These are phyloP conservation scores for Stigmatopora nigra DNA, from an alignment of 2,113 vertebrate species.

Conservation along the genomic window DNA sequence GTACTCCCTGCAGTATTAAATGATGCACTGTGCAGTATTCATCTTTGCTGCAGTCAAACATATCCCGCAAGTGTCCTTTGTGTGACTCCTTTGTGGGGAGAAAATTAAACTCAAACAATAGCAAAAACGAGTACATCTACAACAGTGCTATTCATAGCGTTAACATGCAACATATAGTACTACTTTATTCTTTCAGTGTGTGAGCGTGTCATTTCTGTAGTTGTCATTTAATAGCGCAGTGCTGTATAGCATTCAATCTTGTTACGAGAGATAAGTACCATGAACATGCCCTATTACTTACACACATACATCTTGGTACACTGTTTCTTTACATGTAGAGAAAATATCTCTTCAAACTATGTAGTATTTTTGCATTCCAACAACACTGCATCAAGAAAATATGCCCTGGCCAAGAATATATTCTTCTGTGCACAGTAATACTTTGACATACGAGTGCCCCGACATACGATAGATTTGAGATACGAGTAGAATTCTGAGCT, in stretches of 20 bases:
- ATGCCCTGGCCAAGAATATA: too few species aligned
- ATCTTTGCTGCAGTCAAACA: slow-evolving; percentile 33
- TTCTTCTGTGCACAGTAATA: background rate
- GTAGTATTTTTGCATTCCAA: too few species aligned
- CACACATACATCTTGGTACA: background rate
- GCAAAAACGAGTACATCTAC: slow-evolving; percentile 41
- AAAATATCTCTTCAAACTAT: too few species aligned
- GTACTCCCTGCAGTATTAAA: slow-evolving; percentile 32
- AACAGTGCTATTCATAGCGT: slow-evolving; percentile 37
- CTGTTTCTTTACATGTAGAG: background rate
- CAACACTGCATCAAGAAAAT: too few species aligned
- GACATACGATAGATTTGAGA: too few species aligned
- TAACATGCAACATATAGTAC: slow-evolving; percentile 4
- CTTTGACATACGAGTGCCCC: background rate
- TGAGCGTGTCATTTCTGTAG: slow-evolving; percentile 9
- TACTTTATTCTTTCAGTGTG: background rate
- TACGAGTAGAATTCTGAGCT: too few species aligned
- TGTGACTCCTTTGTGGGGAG: slow-evolving; percentile 41
- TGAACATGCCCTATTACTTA: background rate
- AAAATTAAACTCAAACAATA: slow-evolving; percentile 45
- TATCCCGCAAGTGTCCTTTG: slow-evolving; percentile 45
- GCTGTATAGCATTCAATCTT: slow-evolving; percentile 17
- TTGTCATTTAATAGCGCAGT: background rate
- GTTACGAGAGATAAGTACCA: slow-evolving; percentile 3
- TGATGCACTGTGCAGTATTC: slow-evolving; percentile 27